Percentiles rank a stretch among this genome's conserved stretches.
Conservation (phyloP, 1,140 invertebrate species). For the Mizuhopecten yessoensis region DNA sequence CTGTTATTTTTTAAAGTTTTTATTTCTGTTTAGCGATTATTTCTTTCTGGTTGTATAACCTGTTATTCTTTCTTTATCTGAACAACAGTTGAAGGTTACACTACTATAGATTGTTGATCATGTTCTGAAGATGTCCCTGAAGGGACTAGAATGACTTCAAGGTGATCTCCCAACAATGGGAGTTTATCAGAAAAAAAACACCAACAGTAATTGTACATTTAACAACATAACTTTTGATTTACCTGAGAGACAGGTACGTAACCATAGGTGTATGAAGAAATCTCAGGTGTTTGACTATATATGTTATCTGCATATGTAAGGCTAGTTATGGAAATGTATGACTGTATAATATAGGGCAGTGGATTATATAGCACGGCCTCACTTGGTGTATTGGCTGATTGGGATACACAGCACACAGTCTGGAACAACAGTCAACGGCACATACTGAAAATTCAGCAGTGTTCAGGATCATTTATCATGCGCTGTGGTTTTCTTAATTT, state of each 20-base stretch:
- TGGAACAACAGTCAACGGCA: not conserved
- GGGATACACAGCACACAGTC: not conserved
- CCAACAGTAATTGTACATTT: not conserved
- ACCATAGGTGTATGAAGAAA: not conserved
- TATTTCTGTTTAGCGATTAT: no score
- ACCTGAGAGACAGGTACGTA: not conserved
- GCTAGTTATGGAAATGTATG: not conserved
- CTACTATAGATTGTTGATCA: no score
- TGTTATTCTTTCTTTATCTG: no score
- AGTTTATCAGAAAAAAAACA: not conserved
- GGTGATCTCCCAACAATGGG: not conserved
- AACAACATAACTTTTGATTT: not conserved
- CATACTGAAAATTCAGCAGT: not conserved
- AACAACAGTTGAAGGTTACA: no score
- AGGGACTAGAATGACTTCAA: no score
- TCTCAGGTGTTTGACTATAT: not conserved
- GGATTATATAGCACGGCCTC: not conserved
- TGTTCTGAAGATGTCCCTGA: no score
- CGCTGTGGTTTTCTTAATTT: conserved; percentile 18
- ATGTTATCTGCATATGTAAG: conserved; percentile 22
- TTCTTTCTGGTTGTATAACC: no score
- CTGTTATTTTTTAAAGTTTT: no score
- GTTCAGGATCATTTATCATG: not conserved
- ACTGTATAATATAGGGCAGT: not conserved
- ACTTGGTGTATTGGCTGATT: conserved; percentile 10